Evolutionary conservation across 2,797 vertebrate species (phyloP).

Genomic region (Anguilla pacifica): DNA sequence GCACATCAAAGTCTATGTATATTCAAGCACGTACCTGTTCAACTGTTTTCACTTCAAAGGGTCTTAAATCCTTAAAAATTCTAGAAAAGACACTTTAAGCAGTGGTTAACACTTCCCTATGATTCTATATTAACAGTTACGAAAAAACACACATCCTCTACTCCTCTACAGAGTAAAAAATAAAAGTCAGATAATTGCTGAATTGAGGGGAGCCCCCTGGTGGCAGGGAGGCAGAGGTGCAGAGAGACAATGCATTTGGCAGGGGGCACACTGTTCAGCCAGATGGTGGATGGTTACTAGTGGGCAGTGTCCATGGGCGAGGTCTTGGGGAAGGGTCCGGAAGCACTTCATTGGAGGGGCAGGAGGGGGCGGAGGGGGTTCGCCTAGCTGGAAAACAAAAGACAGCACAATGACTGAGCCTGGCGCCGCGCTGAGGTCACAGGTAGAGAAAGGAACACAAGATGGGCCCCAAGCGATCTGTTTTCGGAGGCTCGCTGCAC

Average conservation of each 20-base stretch:
- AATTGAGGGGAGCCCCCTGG: constrained; percentile 43
- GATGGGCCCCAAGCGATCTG: background rate
- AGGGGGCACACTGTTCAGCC: background rate
- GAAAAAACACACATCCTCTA: constrained; percentile 16
- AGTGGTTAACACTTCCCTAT: constrained; percentile 47
- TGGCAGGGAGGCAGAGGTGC: background rate
- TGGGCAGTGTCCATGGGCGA: background rate
- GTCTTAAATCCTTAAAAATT: constrained; percentile 34
- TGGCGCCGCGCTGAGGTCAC: background rate
- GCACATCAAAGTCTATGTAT: background rate
- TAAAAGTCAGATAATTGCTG: constrained; percentile 66
- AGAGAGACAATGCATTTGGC: background rate
- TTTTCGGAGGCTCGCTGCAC: background rate
- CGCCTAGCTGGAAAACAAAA: constrained; percentile 58
- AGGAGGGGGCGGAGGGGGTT: constrained; percentile 34
- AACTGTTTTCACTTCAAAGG: background rate
- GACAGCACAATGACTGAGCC: constrained; percentile 52
- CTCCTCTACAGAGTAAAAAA: constrained; percentile 55
- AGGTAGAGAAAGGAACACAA: too few species aligned
- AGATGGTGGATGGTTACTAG: background rate
- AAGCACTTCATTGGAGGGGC: background rate
- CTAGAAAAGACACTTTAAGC: constrained; percentile 23
- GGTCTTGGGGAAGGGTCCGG: constrained; percentile 13
- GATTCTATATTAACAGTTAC: constrained; percentile 40
- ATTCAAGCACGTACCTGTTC: background rate